Conservation (phyloP, 2,797 vertebrate species). For the Limnodromus scolopaceus region DNA sequence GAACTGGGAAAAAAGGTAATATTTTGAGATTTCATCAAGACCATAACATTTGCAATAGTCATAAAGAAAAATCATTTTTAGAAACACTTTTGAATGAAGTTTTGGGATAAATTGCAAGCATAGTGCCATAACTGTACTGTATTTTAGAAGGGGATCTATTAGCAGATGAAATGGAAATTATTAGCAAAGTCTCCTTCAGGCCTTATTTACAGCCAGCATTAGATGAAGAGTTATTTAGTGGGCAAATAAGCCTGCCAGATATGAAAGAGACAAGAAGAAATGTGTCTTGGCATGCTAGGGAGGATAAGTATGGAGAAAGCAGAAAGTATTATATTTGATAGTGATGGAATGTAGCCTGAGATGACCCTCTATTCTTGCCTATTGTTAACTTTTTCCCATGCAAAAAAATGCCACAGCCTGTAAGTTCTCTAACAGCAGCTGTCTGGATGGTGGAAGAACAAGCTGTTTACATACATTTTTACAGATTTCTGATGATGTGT, state of each 20-base stretch:
- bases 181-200: background rate
- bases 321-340: conserved; percentile 46
- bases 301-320: conserved; percentile 29
- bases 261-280: conserved; percentile 33
- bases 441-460: background rate
- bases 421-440: background rate
- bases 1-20: background rate
- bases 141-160: background rate
- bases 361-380: conserved; percentile 33
- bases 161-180: conserved; percentile 1
- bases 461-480: background rate
- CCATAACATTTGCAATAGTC: background rate
- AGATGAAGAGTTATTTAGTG: conserved; percentile 18
- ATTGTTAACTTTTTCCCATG: conserved; percentile 49
- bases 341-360: conserved; percentile 45
- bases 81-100: background rate
- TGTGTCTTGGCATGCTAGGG: conserved; percentile 30
- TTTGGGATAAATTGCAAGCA: background rate
- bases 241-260: conserved; percentile 41
- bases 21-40: background rate
- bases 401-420: background rate
- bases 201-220: conserved; percentile 18
- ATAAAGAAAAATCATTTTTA: background rate
- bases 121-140: background rate
- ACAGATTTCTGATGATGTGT: background rate